Base-by-base conservation (phyloP, 2,888 invertebrate species). In the Erebia palarica region DNA sequence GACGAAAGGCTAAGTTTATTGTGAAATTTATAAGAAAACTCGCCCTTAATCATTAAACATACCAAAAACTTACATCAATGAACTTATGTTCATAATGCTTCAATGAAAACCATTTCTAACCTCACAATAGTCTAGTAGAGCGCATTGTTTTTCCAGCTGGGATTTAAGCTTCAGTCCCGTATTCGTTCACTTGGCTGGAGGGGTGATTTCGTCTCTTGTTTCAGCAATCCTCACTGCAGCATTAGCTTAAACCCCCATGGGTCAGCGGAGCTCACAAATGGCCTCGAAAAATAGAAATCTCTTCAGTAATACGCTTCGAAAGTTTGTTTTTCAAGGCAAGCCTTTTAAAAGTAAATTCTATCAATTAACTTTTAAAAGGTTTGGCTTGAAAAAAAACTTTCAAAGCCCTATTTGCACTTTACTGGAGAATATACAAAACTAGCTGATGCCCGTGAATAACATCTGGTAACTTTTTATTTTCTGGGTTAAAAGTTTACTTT, bases 191-290 rank as follows among this genome's bases (percentile, higher is more conserved):
- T 65, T 60, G 68, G 73, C 21, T 58, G 67, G 63, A 71, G 65
- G 65, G 71, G 58, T 65, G 69, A 71, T 68, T 71, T 73, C 63
- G 71, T 71, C 71, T 73, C 73, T 71, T 71, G 68, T 73, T 71
- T 65, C 58, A 68, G 65, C 68, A 65, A 73, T 73, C 70, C 70
- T 66, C 73, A 60, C 58, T 71, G 66, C 53, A 27, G 70, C 71
- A 73, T 73, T 73, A 73, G 71, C 71, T 55, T 71, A 73, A 73
- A 69, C 69, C 73, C 71, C 61, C 18, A 58, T 64, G 27, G 71
- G n/a, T 27, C 65, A 47, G 60, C 65, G 53, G 70, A 58, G 68
- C 65, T 59, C 16, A 44, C 53, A 71, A 71, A 71, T 71, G 61
- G 51, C 58, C 63, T 66, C 67, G 47, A n/a, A 65, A 73, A 66